These are phyloP conservation scores for Argyresthia goedartella DNA, from an alignment of 2,888 invertebrate species.

Conservation along the genomic window DNA sequence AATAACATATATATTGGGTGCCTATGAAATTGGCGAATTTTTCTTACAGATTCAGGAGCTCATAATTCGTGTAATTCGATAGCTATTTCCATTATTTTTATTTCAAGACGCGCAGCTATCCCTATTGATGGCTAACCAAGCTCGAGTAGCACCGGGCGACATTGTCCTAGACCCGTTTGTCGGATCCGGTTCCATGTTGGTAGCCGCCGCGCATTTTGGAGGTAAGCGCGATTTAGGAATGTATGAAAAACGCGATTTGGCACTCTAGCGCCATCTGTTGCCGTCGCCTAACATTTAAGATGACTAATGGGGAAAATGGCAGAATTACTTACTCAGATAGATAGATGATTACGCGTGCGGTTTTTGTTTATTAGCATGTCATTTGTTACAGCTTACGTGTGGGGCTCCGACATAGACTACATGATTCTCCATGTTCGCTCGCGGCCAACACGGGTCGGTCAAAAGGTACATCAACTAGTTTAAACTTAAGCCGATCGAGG, in stretches of 20 bases:
- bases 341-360: neutral
- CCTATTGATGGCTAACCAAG: slow-evolving; percentile 96
- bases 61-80: too few relatives aligned
- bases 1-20: too few relatives aligned
- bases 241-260: too few relatives aligned
- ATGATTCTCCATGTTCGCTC: slow-evolving; percentile 92
- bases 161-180: slow-evolving; percentile 96
- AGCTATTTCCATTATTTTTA: too few relatives aligned
- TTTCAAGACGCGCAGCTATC: slow-evolving; percentile 96
- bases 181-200: slow-evolving; percentile 86
- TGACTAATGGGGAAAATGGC: too few relatives aligned
- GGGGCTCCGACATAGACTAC: slow-evolving; percentile 95
- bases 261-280: neutral
- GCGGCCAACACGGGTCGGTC: slow-evolving; percentile 82
- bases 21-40: too few relatives aligned
- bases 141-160: slow-evolving; percentile 77
- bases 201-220: slow-evolving; percentile 92
- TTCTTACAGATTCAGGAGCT: too few relatives aligned
- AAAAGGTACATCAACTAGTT: slow-evolving; percentile 71
- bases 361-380: neutral
- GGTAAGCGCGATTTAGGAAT: slow-evolving; percentile 32
- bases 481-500: too few relatives aligned
- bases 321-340: neutral
- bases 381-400: slow-evolving; percentile 72
- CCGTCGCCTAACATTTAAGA: neutral